These are phyloP conservation scores for Hipposideros larvatus DNA, from an alignment of 2,797 vertebrate species.

Conservation along the genomic window DNA sequence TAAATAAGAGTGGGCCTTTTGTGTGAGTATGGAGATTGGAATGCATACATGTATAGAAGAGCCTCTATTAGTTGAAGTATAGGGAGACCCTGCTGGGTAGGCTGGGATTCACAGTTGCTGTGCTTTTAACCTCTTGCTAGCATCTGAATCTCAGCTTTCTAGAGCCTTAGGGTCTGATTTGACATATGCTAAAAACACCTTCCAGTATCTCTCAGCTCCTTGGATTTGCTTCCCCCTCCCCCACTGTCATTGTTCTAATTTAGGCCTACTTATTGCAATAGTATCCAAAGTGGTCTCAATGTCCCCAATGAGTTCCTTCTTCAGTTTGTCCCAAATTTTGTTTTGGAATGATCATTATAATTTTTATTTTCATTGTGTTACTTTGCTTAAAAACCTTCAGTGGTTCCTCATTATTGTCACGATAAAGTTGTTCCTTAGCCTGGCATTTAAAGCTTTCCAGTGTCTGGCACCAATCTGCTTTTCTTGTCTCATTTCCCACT, in stretches of 20 bases:
- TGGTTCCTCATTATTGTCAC: conserved; percentile 56
- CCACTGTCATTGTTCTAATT: background rate
- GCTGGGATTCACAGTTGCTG: conserved; percentile 42
- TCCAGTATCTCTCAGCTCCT: conserved; percentile 2
- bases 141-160: conserved; percentile 22
- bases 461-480: conserved; percentile 10
- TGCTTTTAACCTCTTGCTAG: conserved; percentile 21
- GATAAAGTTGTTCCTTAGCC: conserved; percentile 39
- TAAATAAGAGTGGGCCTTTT: background rate
- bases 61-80: background rate
- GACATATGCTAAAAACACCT: conserved; percentile 38
- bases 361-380: conserved; percentile 58
- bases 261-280: background rate
- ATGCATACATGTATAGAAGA: background rate
- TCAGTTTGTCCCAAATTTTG: conserved; percentile 52
- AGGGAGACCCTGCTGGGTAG: background rate
- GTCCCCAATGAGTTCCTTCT: conserved; percentile 9
- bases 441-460: conserved; percentile 53
- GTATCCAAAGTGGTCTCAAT: conserved; percentile 1
- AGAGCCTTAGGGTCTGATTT: conserved; percentile 40
- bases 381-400: conserved; percentile 45
- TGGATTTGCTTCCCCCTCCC: background rate
- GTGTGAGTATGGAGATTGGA: background rate
- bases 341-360: conserved; percentile 33
- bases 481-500: conserved; percentile 42